Evolutionary conservation across 2,888 invertebrate species (phyloP).

Genomic region (Hartigia nigra): DNA sequence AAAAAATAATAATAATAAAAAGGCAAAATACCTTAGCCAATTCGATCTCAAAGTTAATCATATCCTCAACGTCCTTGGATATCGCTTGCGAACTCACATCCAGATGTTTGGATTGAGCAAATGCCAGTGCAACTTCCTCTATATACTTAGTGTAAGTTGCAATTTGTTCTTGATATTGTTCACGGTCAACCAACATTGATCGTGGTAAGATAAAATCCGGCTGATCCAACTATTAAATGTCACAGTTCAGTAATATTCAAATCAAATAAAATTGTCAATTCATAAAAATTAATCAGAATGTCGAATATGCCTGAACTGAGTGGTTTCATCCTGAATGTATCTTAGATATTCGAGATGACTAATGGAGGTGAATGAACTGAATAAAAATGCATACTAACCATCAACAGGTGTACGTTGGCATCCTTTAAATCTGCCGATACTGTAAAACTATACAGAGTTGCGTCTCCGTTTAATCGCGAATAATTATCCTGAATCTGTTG

Average conservation of each 20-base stretch:
- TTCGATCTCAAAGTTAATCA: slow-evolving; percentile 67
- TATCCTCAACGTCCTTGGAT: slow-evolving; percentile 57
- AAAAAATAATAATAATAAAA: not conserved
- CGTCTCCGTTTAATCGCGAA: slow-evolving; percentile 1
- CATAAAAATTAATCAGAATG: not conserved
- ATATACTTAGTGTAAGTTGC: slow-evolving; percentile 34
- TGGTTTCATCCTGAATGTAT: not conserved
- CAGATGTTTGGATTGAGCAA: slow-evolving; percentile 35
- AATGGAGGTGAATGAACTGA: not conserved
- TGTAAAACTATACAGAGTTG: slow-evolving; percentile 6
- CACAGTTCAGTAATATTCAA: no score
- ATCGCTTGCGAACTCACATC: slow-evolving; percentile 29
- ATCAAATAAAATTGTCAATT: no score
- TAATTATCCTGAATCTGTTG: slow-evolving; percentile 19
- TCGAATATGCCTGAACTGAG: not conserved
- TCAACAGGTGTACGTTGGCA: slow-evolving; percentile 14
- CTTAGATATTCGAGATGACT: not conserved
- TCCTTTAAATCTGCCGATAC: slow-evolving; percentile 14
- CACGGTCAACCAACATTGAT: not conserved
- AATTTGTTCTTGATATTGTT: slow-evolving; percentile 20
- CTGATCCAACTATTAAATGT: not conserved
- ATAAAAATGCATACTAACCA: not conserved
- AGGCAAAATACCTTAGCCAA: slow-evolving; percentile 65
- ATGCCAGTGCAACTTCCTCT: slow-evolving; percentile 27
- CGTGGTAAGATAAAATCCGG: not conserved